Percentiles rank a stretch among this genome's conserved stretches.
Conservation (phyloP, 1,140 invertebrate genomes). For the Calosoma granatense region DNA sequence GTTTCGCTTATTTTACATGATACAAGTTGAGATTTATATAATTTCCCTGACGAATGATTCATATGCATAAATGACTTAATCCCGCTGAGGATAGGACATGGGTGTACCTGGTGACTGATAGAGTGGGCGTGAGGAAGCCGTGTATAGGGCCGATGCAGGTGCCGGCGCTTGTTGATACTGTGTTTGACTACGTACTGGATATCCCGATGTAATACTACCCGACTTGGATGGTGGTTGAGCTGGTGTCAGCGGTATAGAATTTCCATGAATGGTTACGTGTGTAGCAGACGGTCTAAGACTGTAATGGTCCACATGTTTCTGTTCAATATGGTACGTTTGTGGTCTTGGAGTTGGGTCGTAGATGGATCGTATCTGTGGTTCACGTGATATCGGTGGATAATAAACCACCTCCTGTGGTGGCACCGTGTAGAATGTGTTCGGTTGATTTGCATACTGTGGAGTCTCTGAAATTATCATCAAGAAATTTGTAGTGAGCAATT, state of each 20-base stretch:
- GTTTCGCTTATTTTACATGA: too few relatives aligned
- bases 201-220: conserved; percentile 31
- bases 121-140: conserved; percentile 27
- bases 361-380: conserved; percentile 23
- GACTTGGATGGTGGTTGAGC: conserved; percentile 26
- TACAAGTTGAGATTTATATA: too few relatives aligned
- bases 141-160: conserved; percentile 27
- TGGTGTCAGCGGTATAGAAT: conserved; percentile 26
- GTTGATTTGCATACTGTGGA: conserved; percentile 28
- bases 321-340: conserved; percentile 28
- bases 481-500: not conserved
- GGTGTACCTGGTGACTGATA: conserved; percentile 27
- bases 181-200: conserved; percentile 29
- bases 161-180: conserved; percentile 28
- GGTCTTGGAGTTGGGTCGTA: conserved; percentile 25
- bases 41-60: too few relatives aligned
- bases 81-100: conserved; percentile 26
- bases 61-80: conserved; percentile 22
- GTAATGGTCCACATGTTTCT: conserved; percentile 27
- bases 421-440: conserved; percentile 23
- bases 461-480: conserved; percentile 25
- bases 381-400: conserved; percentile 25
- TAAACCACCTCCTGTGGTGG: conserved; percentile 28
- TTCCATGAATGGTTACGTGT: conserved; percentile 28
- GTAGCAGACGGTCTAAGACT: conserved; percentile 22